Base-by-base conservation (phyloP, 30 jellyfish, hydroid and myxozoan species). In the Aurelia sp. region DNA sequence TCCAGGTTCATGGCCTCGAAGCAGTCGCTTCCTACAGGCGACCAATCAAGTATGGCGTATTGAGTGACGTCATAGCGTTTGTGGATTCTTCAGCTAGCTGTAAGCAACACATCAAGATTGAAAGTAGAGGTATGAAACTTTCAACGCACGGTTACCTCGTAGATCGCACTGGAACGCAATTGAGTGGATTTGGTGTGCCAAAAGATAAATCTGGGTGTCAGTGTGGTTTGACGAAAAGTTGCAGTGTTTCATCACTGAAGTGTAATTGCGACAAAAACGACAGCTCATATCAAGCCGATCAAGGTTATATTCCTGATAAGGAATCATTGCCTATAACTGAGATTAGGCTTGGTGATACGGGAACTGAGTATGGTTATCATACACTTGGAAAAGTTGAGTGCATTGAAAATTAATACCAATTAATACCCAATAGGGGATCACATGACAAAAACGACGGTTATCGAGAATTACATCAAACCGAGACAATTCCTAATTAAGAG, bases 11-110 rank as follows among this genome's bases (percentile, higher is more conserved):
- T 11, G 71, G 71, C 71, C 22, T 12, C 20, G 84, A 44, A 33
- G 22, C 11, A 13, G 3, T 12, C 11, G 47, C 5, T n/a, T 44
- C 71, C 19, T 73, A 73, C 71, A 47, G 20, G 19, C 21, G 84
- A 41, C 6, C n/a, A 21, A 73, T 73, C 57, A 73, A 41, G 4
- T 73, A 73, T 73, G 19, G 50, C 21, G 22, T 9, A 21, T 17
- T 37, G 13, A 35, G 23, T 16, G 84, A 44, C 31, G 6, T 73
- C 44, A 8, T 62, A 13, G 71, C 84, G 4, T 73, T 41, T 51
- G 84, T 73, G 20, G 71, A 73, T 33, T 19, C 84, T 44, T 73
- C 84, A 12, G 22, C 71, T 2, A 73, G 71, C 60, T 73, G 84
- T 20, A 17, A 19, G 20, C 84, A 73, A 51, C 51, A 59, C 69